These are phyloP conservation scores for Steinernema feltiae DNA, from an alignment of 1,140 invertebrate species.

Conservation along the genomic window DNA sequence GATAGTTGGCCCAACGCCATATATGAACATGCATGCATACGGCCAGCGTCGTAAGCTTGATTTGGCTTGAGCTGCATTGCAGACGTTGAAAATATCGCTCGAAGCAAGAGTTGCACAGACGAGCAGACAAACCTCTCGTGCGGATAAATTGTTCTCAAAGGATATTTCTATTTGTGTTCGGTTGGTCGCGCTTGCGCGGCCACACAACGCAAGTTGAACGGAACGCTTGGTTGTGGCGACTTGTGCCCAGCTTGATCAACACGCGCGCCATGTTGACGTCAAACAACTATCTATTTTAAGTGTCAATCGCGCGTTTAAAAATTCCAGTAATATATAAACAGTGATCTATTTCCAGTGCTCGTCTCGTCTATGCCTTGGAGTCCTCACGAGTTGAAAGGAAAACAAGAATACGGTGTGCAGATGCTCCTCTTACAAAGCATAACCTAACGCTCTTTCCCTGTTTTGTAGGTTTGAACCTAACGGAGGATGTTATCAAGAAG, in stretches of 20 bases:
- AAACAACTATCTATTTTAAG: not conserved
- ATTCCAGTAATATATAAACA: too few relatives aligned
- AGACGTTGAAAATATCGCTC: not conserved
- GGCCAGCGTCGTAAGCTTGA: slow-evolving; percentile 4
- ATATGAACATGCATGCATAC: slow-evolving; percentile 11
- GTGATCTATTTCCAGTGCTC: too few relatives aligned
- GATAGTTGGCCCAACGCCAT: not conserved
- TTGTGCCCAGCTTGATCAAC: not conserved
- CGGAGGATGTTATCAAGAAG: slow-evolving; percentile 25
- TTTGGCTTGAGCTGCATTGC: not conserved
- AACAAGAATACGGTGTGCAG: slow-evolving; percentile 13
- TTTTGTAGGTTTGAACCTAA: not conserved
- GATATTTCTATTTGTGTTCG: slow-evolving; percentile 6
- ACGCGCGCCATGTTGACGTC: not conserved
- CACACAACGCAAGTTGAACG: not conserved
- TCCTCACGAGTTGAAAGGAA: slow-evolving; percentile 3
- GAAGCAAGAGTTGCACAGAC: not conserved
- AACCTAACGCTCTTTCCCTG: too few relatives aligned
- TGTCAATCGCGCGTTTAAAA: too few relatives aligned
- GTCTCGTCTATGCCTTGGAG: slow-evolving; percentile 12
- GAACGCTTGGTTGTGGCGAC: not conserved
- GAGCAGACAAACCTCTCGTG: slow-evolving; percentile 9
- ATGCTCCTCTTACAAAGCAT: too few relatives aligned
- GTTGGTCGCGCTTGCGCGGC: not conserved
- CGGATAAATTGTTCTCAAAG: slow-evolving; percentile 12